phyloP scores from a whole-genome alignment of 2,113 vertebrate genomes.

The Hippopotamus amphibius region DNA sequence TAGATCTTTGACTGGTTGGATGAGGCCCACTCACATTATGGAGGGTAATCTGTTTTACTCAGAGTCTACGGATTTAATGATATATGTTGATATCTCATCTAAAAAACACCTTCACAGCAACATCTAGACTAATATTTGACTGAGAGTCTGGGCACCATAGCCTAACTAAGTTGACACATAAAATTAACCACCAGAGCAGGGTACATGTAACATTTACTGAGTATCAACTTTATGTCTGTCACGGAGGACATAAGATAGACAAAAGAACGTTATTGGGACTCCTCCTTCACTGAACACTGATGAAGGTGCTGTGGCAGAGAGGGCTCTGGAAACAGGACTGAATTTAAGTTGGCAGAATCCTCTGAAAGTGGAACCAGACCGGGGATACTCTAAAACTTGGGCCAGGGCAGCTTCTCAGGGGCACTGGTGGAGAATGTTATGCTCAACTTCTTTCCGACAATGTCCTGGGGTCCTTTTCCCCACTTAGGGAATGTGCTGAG shows the following conservation, averaged over 20 bases:
- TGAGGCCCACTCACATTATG: neutral
- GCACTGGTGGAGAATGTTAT: neutral
- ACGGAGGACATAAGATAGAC: neutral
- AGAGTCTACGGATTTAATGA: neutral
- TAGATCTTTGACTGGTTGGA: neutral
- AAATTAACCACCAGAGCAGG: neutral
- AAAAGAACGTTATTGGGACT: neutral
- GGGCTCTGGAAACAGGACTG: neutral
- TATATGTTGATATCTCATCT: neutral
- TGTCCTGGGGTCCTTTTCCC: neutral
- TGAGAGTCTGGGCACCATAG: neutral
- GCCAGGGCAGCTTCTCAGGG: neutral
- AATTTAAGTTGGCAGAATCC: neutral
- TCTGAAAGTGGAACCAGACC: neutral
- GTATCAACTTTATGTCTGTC: neutral
- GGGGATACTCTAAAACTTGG: neutral
- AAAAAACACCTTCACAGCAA: neutral
- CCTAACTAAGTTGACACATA: neutral
- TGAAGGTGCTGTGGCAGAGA: neutral
- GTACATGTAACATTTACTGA: neutral
- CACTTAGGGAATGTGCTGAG: neutral
- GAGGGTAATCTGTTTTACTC: neutral
- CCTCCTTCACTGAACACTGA: neutral
- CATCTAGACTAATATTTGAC: neutral
- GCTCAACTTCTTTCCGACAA: neutral